Evolutionary conservation across 2,113 vertebrate genomes (phyloP), one percentile per base, ranked within the genome.

Genomic region (Hylia prasina): DNA sequence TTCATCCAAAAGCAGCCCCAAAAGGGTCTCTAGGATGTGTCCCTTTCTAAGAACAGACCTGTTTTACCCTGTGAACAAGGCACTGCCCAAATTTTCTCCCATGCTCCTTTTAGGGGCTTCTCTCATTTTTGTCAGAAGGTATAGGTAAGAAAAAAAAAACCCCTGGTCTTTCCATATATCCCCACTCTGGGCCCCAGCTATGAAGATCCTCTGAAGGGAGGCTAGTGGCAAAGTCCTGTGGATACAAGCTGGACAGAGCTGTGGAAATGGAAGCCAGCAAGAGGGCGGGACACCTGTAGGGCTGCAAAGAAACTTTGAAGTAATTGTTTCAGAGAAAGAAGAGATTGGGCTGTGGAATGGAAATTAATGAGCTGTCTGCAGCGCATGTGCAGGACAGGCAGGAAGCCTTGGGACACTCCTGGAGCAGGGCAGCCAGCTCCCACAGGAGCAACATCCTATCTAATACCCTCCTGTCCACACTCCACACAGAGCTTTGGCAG

Each of bases 271-370:
- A 71, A 93, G 72, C 88, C 86, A 96, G 42, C 0, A 2, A 86
- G 65, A 94, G 90, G 92, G 72, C 89, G 88, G 76, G 79, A 92
- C 0, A 6, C 88, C 92, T 76, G 64, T 18, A 95, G 69, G 44
- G 72, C 65, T 86, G 69, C 45, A 51, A 90, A 94, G 86, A 90
- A 88, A 27, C 76, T 77, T 89, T 56, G 11, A 82, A 91, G 58
- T 64, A 68, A 87, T 78, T 87, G 72, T 84, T 89, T 65, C 60
- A 69, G 80, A 90, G 57, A 61, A 94, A 70, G 66, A 95, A 78
- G 80, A 78, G 72, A 75, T 68, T 57, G 85, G 30, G 28, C 42
- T 35, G 30, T 39, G 61, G 44, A 83, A 77, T 75, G 27, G 75
- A 81, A 94, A 88, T 64, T 78, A 82, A 70, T 54, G 25, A 81